Evolutionary conservation across 92 coral and sea anemone species (phyloP).

Genomic region (Umimayanthus kanabou): DNA sequence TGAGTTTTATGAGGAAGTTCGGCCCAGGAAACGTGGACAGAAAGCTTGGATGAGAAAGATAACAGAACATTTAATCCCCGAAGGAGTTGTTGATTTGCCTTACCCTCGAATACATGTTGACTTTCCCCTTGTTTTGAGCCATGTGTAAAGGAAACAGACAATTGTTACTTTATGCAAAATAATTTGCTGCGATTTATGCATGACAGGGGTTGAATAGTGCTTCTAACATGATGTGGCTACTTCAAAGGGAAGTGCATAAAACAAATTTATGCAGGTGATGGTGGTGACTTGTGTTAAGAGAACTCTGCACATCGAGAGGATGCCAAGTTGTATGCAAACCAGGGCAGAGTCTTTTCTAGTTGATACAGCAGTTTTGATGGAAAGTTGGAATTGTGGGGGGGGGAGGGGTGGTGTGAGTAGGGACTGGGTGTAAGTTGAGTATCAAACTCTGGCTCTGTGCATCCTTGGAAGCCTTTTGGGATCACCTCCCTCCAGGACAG

Average conservation of each 20-base stretch:
- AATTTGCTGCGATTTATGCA: background rate
- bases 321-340: background rate
- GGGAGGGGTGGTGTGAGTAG: background rate
- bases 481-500: too few species aligned
- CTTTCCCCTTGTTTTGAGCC: conserved; percentile 69
- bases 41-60: conserved; percentile 84
- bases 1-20: conserved; percentile 98
- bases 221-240: background rate
- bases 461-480: background rate
- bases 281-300: background rate
- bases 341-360: background rate
- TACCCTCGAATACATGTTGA: conserved; percentile 88
- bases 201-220: background rate
- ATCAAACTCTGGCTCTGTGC: background rate
- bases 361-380: background rate
- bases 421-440: background rate
- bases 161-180: background rate
- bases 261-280: background rate
- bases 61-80: conserved; percentile 72
- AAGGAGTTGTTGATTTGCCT: conserved; percentile 80
- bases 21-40: conserved; percentile 72
- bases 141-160: conserved; percentile 69
- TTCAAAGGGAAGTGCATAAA: background rate
- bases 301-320: background rate
- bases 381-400: background rate